Conservation (phyloP, 2,888 invertebrate species). For the Zelleria hepariella region DNA sequence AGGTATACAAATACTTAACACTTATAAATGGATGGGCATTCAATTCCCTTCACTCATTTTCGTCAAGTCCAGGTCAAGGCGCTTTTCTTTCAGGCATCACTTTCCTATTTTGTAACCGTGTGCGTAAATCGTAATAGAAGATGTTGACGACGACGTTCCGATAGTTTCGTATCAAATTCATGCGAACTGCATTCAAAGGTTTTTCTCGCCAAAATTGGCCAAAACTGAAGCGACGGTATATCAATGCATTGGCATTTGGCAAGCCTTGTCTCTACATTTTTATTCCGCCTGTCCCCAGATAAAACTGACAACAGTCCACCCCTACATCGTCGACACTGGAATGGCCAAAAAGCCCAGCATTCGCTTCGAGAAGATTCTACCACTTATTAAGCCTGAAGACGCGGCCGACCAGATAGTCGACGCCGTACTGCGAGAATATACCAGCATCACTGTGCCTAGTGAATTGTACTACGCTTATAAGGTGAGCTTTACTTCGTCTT, state of each 20-base stretch:
- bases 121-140: no score
- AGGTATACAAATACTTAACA: no score
- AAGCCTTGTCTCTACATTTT: neutral
- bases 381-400: conserved; percentile 70
- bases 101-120: no score
- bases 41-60: no score
- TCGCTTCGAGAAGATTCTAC: conserved; percentile 75
- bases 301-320: conserved; percentile 81
- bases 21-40: no score
- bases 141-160: no score
- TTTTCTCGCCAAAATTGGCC: no score
- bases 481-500: conserved; percentile 35
- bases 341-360: conserved; percentile 80
- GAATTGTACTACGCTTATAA: conserved; percentile 66
- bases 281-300: conserved; percentile 53
- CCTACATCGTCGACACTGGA: conserved; percentile 84
- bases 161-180: no score
- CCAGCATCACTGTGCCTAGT: conserved; percentile 75
- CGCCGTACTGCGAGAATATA: conserved; percentile 74
- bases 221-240: neutral
- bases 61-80: no score
- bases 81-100: no score
- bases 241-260: neutral
- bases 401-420: conserved; percentile 76
- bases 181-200: no score